phyloP scores from a whole-genome alignment of 2,797 vertebrate genomes.

The Cheirogaleus major region DNA sequence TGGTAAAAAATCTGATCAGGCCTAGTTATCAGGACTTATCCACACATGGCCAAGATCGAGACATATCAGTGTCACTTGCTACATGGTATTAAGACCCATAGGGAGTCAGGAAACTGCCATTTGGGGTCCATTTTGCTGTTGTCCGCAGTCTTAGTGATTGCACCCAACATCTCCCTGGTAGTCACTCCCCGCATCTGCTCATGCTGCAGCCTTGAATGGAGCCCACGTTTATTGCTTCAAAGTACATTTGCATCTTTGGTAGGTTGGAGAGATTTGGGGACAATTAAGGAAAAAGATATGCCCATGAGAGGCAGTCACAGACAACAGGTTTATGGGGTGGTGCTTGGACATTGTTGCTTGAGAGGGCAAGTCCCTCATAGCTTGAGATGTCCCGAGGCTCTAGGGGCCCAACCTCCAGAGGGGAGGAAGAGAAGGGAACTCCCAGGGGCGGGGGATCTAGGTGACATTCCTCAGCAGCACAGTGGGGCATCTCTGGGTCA shows the following conservation, averaged over 20 bases:
- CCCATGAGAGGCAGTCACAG: neutral
- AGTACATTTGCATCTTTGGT: neutral
- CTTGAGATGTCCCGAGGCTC: neutral
- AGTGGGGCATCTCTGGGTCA: neutral
- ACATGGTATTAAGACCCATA: neutral
- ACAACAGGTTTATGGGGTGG: neutral
- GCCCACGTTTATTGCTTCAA: neutral
- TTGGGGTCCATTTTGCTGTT: neutral
- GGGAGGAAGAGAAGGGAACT: neutral
- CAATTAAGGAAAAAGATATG: neutral
- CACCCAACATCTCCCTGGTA: neutral
- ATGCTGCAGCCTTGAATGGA: neutral
- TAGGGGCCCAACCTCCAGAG: neutral
- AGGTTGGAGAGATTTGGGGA: neutral
- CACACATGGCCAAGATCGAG: neutral
- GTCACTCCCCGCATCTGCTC: neutral
- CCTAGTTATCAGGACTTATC: neutral
- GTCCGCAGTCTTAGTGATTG: neutral
- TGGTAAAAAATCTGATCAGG: neutral
- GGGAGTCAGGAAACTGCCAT: neutral
- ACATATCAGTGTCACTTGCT: neutral
- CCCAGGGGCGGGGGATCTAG: neutral
- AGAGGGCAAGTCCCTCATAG: neutral
- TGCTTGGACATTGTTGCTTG: neutral
- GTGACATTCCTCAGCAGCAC: rapidly evolving